Evolutionary conservation across 2,113 vertebrate genomes (phyloP).

Genomic region (Rynchops niger): DNA sequence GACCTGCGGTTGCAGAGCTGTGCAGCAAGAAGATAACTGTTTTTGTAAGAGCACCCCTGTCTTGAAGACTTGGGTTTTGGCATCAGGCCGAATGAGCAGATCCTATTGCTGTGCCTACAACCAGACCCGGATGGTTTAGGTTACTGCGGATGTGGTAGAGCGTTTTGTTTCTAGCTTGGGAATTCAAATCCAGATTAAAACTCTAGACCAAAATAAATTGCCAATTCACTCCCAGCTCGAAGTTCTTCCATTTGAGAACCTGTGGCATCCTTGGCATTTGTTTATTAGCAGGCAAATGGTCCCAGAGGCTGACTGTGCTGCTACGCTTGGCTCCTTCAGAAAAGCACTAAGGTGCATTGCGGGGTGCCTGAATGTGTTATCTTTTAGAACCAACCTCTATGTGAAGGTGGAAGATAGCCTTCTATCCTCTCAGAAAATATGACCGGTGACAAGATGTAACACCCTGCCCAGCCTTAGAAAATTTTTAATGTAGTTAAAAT

Average conservation of each 20-base stretch:
- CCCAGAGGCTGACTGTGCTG: neutral
- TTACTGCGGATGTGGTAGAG: neutral
- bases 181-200: neutral
- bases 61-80: neutral
- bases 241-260: neutral
- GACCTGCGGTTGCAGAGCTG: neutral
- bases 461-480: neutral
- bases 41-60: neutral
- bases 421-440: neutral
- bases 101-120: neutral
- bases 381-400: neutral
- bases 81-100: neutral
- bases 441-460: neutral
- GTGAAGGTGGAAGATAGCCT: neutral
- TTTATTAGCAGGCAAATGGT: neutral
- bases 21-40: neutral
- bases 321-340: neutral
- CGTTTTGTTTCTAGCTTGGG: neutral
- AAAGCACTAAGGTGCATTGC: neutral
- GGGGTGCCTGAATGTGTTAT: neutral
- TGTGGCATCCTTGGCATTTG: neutral
- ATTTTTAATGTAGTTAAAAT: neutral
- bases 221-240: neutral
- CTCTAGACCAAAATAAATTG: neutral
- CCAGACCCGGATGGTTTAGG: neutral